Base-by-base conservation (phyloP, 2,888 invertebrate species). In the Aethes cnicana region DNA sequence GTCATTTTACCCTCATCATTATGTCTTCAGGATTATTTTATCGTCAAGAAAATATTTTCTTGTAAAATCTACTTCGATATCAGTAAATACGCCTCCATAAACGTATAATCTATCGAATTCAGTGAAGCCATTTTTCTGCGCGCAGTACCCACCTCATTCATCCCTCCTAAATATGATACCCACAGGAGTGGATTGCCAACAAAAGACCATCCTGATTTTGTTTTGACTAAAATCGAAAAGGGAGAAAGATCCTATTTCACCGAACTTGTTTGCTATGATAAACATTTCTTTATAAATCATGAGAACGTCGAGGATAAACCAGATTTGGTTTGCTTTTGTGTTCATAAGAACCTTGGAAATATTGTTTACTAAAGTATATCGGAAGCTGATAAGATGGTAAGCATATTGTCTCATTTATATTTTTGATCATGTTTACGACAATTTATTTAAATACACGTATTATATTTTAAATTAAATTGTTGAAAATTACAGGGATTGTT, bases 141-240 rank as follows among this genome's bases (percentile, higher is more conserved):
- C 58, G 66, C 71, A 48, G 54, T 80, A 74, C n/a, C n/a, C n/a
- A n/a, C 74, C 48, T 48, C 59, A 72, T 66, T 66, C 71, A 72
- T 72, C 77, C 79, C 81, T 71, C 60, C 71, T 78, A 74, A 87
- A 88, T 71, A 76, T 76, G 86, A 88, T 82, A 87, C 80, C 79
- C 76, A 61, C 74, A 64, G 70, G 72, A 85, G 84, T 83, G 86
- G 80, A 85, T 81, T 66, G 81, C 82, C 63, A 83, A 87, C 87
- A 88, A 87, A 85, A 76, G 79, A 69, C 74, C 72, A 69, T 69
- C 68, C 74, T 77, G 86, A 88, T 87, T 87, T 84, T 87, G 85
- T 89, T 88, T 86, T 87, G 87, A 85, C 85, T 84, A 79, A 83
- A 84, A 81, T 78, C 72, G 73, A 74, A 71, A 67, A 68, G 64